phyloP scores from a whole-genome alignment of 2,888 invertebrate species.

The Agonopterix alstromeriana region DNA sequence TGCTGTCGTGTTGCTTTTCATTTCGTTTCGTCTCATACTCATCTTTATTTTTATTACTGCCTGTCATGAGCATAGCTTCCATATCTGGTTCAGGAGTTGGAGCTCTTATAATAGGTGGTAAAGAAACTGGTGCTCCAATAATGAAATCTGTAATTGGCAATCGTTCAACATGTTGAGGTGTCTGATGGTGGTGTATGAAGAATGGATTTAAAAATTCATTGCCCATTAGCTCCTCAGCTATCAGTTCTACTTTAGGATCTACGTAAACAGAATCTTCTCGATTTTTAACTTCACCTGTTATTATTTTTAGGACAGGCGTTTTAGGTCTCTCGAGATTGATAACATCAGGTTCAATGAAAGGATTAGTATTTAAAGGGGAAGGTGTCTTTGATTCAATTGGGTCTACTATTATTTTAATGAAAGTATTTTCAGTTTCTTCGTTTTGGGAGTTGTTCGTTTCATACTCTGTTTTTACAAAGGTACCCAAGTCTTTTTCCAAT shows the following conservation, averaged over 20 bases:
- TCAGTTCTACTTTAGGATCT: slow-evolving; percentile 27
- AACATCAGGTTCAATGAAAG: slow-evolving; percentile 36
- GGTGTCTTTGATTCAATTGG: slow-evolving; percentile 19
- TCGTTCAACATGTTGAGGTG: slow-evolving; percentile 20
- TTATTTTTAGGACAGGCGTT: slow-evolving; percentile 62
- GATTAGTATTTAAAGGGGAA: slow-evolving; percentile 32
- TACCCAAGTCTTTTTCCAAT: slow-evolving; percentile 43
- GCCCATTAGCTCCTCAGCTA: slow-evolving; percentile 32
- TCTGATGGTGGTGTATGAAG: slow-evolving; percentile 38
- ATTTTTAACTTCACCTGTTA: slow-evolving; percentile 39
- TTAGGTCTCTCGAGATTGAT: slow-evolving; percentile 45
- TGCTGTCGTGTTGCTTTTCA: slow-evolving; percentile 9
- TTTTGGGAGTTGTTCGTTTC: slow-evolving; percentile 58
- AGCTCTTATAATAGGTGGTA: slow-evolving; percentile 51
- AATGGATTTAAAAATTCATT: slow-evolving; percentile 62
- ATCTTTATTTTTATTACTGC: slow-evolving; percentile 5
- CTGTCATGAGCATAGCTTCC: slow-evolving; percentile 38
- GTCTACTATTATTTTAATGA: slow-evolving; percentile 43
- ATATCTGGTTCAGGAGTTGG: slow-evolving; percentile 46
- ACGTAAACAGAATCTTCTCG: slow-evolving; percentile 40
- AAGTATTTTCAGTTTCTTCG: slow-evolving; percentile 42
- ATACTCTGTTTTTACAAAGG: slow-evolving; percentile 53
- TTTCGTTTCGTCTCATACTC: slow-evolving; percentile 7
- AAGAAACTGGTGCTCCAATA: slow-evolving; percentile 70
- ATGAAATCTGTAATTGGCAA: slow-evolving; percentile 58